These are phyloP conservation scores for Gobius niger DNA, from an alignment of 2,113 vertebrate species.

Conservation along the genomic window DNA sequence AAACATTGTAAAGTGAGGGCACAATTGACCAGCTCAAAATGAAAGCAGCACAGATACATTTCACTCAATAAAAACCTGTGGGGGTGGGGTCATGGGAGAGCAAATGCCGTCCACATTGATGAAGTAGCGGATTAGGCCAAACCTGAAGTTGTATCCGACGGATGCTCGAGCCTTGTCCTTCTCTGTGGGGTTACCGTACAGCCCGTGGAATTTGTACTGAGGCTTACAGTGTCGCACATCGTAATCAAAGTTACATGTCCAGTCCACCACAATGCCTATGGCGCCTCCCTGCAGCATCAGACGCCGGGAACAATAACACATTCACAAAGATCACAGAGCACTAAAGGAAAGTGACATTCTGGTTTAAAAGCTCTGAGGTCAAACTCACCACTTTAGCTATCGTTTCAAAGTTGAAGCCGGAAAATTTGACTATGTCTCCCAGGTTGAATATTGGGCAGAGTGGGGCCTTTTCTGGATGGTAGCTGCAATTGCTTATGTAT, in stretches of 20 bases:
- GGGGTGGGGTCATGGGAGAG: not conserved
- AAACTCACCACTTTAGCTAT: slow-evolving; percentile 83
- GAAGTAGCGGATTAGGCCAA: not conserved
- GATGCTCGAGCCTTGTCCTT: slow-evolving; percentile 75
- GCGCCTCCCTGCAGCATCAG: slow-evolving; percentile 82
- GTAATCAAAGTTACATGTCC: slow-evolving; percentile 91
- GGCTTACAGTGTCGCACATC: slow-evolving; percentile 81
- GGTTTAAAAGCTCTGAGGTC: not conserved
- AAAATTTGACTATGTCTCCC: slow-evolving; percentile 83
- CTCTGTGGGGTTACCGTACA: slow-evolving; percentile 81
- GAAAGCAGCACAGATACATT: not conserved
- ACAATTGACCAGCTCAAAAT: not conserved
- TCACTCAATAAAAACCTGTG: not conserved
- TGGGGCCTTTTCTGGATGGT: slow-evolving; percentile 72
- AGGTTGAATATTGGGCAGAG: slow-evolving; percentile 90
- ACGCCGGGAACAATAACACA: not conserved
- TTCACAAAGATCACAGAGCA: not conserved
- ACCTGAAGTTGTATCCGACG: slow-evolving; percentile 96
- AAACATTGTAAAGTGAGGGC: slow-evolving; percentile 24
- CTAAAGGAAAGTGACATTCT: not conserved
- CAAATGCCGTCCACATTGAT: not conserved
- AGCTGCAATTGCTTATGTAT: slow-evolving; percentile 82
- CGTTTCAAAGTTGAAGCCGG: slow-evolving; percentile 82
- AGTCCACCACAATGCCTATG: slow-evolving; percentile 89
- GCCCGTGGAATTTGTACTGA: slow-evolving; percentile 84